phyloP scores from a whole-genome alignment of 1,140 invertebrate species.

The Phortica variegata region DNA sequence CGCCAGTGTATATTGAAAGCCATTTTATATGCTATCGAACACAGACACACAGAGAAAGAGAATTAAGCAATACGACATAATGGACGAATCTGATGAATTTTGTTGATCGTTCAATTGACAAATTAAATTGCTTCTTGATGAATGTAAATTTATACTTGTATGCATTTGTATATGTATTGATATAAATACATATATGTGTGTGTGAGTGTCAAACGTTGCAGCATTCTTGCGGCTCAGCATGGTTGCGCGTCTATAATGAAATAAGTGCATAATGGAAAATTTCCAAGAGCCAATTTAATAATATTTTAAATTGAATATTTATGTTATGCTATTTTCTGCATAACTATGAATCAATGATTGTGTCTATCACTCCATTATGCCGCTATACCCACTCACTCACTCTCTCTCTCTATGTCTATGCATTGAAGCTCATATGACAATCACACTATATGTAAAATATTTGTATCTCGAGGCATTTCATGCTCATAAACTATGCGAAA shows the following conservation, averaged over 20 bases:
- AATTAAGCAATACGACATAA: too few species aligned
- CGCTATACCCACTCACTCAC: too few species aligned
- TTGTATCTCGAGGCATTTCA: too few species aligned
- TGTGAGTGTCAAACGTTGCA: slow-evolving; percentile 21
- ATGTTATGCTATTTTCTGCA: slow-evolving; percentile 24
- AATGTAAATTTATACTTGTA: slow-evolving; percentile 7
- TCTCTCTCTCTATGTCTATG: too few species aligned
- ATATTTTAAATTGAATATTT: slow-evolving; percentile 55
- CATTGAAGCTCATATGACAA: too few species aligned
- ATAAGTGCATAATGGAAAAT: slow-evolving; percentile 53
- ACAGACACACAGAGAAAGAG: too few species aligned
- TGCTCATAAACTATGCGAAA: too few species aligned
- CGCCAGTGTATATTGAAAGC: too few species aligned
- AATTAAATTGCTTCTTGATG: slow-evolving; percentile 54
- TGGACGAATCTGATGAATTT: slow-evolving; percentile 44
- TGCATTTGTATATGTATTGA: slow-evolving; percentile 3
- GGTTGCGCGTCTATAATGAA: slow-evolving; percentile 25
- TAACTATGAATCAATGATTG: not conserved
- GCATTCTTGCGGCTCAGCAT: slow-evolving; percentile 33
- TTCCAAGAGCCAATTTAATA: slow-evolving; percentile 50
- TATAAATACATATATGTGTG: slow-evolving; percentile 2
- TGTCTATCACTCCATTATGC: slow-evolving; percentile 32
- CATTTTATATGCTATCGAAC: too few species aligned
- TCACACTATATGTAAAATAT: too few species aligned
- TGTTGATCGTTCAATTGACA: slow-evolving; percentile 50